Conservation (phyloP, 2,113 vertebrate species). For the Thryonomys swinderianus region DNA sequence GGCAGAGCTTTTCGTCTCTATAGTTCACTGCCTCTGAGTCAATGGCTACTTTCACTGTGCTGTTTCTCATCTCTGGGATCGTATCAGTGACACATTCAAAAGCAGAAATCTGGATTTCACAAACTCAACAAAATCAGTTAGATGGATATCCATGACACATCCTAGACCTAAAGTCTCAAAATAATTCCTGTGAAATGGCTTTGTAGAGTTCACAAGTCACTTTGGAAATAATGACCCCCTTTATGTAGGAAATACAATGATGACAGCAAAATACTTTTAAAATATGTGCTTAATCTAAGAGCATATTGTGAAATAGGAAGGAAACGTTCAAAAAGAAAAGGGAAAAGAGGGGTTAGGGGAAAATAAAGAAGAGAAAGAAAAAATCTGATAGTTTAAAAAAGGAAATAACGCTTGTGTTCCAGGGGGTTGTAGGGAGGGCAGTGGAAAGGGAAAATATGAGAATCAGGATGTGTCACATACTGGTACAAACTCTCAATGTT, state of each 20-base stretch:
- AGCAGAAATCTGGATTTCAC: neutral
- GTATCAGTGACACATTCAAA: neutral
- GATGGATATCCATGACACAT: neutral
- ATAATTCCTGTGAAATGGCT: neutral
- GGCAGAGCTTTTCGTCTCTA: neutral
- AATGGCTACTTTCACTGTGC: neutral
- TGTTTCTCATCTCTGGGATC: neutral
- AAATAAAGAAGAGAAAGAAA: no score
- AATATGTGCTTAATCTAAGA: neutral
- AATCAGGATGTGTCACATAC: no score
- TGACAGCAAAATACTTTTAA: neutral
- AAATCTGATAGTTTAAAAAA: no score
- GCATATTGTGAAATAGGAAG: neutral
- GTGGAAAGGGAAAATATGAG: no score
- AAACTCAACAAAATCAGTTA: neutral
- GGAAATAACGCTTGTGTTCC: no score
- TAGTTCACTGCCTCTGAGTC: neutral
- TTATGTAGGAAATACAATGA: constrained; percentile 25
- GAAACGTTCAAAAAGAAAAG: no score
- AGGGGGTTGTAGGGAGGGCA: no score
- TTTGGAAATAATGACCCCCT: constrained; percentile 1
- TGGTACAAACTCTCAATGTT: no score
- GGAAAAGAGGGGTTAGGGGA: no score
- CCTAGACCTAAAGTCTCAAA: constrained; percentile 29
- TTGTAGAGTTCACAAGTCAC: constrained; percentile 11